phyloP scores from a whole-genome alignment of 2,888 invertebrate species.

The Trissolcus japonicus region DNA sequence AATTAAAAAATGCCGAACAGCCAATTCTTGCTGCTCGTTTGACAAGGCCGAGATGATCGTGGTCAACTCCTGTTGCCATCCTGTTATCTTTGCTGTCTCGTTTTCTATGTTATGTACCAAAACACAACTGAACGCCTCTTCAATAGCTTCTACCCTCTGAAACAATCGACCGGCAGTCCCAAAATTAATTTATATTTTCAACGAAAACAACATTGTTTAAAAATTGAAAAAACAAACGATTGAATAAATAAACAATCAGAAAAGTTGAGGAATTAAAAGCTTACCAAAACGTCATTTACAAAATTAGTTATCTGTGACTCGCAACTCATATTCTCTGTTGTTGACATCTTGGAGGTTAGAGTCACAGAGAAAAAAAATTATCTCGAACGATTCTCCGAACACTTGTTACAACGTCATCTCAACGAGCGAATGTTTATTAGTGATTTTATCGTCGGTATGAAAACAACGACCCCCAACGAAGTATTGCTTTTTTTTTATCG shows the following conservation, averaged over 20 bases:
- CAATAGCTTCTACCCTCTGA: slow-evolving; percentile 88
- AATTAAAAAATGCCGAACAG: slow-evolving; percentile 85
- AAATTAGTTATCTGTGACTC: slow-evolving; percentile 82
- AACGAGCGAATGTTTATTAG: too few species aligned
- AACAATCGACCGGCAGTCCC: background rate
- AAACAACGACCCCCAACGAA: too few species aligned
- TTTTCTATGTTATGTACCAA: slow-evolving; percentile 86
- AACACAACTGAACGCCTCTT: slow-evolving; percentile 93
- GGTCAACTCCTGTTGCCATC: slow-evolving; percentile 84
- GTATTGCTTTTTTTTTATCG: too few species aligned
- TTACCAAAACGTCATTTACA: slow-evolving; percentile 83
- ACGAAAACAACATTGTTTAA: too few species aligned
- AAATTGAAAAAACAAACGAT: too few species aligned
- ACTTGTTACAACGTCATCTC: too few species aligned
- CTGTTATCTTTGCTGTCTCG: slow-evolving; percentile 82
- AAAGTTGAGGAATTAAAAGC: slow-evolving; percentile 60
- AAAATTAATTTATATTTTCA: background rate
- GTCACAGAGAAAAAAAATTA: slow-evolving; percentile 1
- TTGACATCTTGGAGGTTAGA: slow-evolving; percentile 33
- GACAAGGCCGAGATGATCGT: slow-evolving; percentile 82
- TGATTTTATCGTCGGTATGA: too few species aligned
- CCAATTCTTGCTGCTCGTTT: slow-evolving; percentile 85
- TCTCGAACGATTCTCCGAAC: background rate
- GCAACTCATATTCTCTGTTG: slow-evolving; percentile 76
- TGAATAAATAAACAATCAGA: background rate